Evolutionary conservation across 1,140 invertebrate species (phyloP).

Genomic region (Cotesia typhae): DNA sequence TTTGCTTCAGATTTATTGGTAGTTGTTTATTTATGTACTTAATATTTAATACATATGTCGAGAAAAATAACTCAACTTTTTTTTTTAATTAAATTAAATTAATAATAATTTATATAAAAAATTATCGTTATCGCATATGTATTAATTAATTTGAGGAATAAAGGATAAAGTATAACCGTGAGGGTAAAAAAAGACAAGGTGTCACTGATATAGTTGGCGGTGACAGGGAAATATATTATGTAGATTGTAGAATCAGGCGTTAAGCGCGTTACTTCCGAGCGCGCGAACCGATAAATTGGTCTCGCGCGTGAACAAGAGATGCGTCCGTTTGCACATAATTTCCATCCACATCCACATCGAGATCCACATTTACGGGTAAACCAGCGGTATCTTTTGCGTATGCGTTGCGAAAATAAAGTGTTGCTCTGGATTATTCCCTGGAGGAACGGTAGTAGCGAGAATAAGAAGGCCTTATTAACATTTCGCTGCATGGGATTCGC

Average conservation of each 20-base stretch:
- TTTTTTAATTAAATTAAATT: too few relatives aligned
- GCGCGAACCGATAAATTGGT: slow-evolving; percentile 39
- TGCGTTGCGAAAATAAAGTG: slow-evolving; percentile 59
- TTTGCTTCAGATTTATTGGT: too few relatives aligned
- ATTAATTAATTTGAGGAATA: too few relatives aligned
- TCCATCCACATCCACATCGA: slow-evolving; percentile 42
- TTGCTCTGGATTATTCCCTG: slow-evolving; percentile 41
- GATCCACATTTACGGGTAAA: too few relatives aligned
- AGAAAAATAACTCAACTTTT: too few relatives aligned
- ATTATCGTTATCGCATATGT: too few relatives aligned
- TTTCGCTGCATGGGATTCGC: slow-evolving; percentile 61
- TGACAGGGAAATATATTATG: slow-evolving; percentile 24
- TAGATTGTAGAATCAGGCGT: slow-evolving; percentile 24
- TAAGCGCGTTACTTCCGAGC: slow-evolving; percentile 33
- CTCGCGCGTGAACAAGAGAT: slow-evolving; percentile 34
- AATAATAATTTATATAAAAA: too few relatives aligned
- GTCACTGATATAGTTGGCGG: not conserved
- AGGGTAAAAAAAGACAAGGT: too few relatives aligned
- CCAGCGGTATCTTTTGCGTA: slow-evolving; percentile 52
- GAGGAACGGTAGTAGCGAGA: slow-evolving; percentile 36
- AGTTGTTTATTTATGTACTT: too few relatives aligned
- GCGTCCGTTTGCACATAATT: slow-evolving; percentile 57
- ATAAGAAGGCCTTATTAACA: slow-evolving; percentile 63
- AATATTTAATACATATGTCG: too few relatives aligned
- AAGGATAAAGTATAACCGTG: too few relatives aligned